Evolutionary conservation across 2,113 vertebrate genomes (phyloP).

Genomic region (Regulus satrapa): DNA sequence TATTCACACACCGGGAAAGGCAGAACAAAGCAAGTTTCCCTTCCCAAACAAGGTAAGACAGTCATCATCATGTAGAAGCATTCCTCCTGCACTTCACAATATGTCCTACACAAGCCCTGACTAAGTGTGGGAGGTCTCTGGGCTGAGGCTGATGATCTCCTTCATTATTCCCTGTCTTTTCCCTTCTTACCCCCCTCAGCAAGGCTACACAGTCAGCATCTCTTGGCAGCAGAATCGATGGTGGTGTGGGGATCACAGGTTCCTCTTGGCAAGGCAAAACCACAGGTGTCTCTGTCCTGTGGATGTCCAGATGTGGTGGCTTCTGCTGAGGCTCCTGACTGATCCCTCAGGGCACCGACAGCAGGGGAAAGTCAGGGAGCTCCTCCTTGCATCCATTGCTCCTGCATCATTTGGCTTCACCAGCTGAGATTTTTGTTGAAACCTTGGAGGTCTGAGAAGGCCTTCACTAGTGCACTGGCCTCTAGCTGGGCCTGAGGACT

Average conservation of each 20-base stretch:
- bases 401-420: neutral
- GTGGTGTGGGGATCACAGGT: neutral
- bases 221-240: neutral
- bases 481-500: neutral
- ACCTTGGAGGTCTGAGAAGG: neutral
- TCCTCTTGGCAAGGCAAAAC: neutral
- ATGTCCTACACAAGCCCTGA: neutral
- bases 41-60: constrained; percentile 84
- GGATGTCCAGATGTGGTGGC: neutral
- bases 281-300: neutral
- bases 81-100: neutral
- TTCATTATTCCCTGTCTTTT: neutral
- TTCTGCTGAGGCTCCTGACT: neutral
- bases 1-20: constrained; percentile 83
- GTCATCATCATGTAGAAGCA: neutral
- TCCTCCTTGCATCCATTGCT: neutral
- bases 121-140: neutral
- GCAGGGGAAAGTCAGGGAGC: neutral
- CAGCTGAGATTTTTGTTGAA: neutral
- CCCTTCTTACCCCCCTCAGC: neutral
- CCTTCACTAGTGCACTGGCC: neutral
- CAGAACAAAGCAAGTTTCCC: constrained; percentile 80
- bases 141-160: neutral
- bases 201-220: neutral
- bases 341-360: neutral